A percentile compares a stretch with the other conserved stretches of the same genome.
Conservation (phyloP, 2,888 invertebrate species). For the Alviniconcha strummeri region DNA sequence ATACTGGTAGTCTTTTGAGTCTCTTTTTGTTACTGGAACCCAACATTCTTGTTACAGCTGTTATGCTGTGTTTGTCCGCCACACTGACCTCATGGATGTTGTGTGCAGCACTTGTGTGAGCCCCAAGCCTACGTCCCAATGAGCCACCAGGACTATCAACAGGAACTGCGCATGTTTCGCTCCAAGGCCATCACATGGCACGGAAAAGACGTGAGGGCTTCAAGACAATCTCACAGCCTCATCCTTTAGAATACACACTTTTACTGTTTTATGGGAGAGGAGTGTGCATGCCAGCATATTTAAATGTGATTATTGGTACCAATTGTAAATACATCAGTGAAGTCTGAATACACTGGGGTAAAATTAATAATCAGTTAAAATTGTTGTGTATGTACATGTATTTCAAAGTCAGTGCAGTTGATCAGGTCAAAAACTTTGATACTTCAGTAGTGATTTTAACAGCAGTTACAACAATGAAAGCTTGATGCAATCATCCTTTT, state of each 20-base stretch:
- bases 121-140: constrained; percentile 32
- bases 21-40: not conserved
- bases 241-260: no score
- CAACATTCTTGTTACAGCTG: not conserved
- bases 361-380: no score
- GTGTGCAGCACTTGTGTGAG: constrained; percentile 34
- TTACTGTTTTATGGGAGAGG: no score
- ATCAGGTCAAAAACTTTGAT: no score
- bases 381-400: not conserved
- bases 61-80: not conserved
- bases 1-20: not conserved
- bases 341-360: no score
- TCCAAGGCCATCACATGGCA: constrained; percentile 36
- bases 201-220: not conserved
- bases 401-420: no score
- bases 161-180: constrained; percentile 29
- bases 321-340: not conserved
- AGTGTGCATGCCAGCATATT: not conserved
- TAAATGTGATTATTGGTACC: not conserved
- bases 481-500: not conserved
- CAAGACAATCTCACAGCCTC: constrained; percentile 1
- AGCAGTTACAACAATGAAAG: not conserved
- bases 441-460: no score
- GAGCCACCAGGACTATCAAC: constrained; percentile 26
- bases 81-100: not conserved